Base-by-base conservation (phyloP, 2,888 invertebrate species). In the Gerris lacustris region DNA sequence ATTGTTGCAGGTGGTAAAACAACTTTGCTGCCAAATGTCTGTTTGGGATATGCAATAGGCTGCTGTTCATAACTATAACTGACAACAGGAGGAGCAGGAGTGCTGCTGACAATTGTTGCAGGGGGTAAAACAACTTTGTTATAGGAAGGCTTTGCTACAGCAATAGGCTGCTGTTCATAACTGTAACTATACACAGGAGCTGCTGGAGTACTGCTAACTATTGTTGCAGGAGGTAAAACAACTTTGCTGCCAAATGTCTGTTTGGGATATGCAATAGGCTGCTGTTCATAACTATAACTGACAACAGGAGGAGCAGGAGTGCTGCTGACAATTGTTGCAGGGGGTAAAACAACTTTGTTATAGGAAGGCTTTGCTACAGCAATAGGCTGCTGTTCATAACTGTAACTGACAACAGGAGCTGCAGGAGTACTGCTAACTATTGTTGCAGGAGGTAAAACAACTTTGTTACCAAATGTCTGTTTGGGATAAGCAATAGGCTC, bases 171-270 rank as follows among this genome's bases (percentile, higher is more conserved):
- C 6, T 45, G 44, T 68, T 69, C 55, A 44, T 77, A 76, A 44
- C 70, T 72, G 6, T 73, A 66, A n/a, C 69, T 47, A 9, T 45
- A 62, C 0, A 73, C 73, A 4, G 74, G 71, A 44, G 72, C 71
- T n/a, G n/a, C n/a, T 17, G 76, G 71, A 5, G 76, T 76, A 66
- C 69, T 73, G 17, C 68, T 66, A 70, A 73, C n/a, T 31, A 31
- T 31, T 31, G 31, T 31, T 31, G 31, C 31, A n/a, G 31, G 15
- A 9, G 73, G 70, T 47, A 47, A 68, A 31, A 69, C 68, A 45
- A 67, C 63, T 63, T 72, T 55, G 5, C 11, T 55, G 55, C 15
- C 55, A 15, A 11, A 55, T 11, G 55, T 55, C 15, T 55, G n/a
- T 64, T 64, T 64, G 44, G 44, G 67, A 17, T 43, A 45, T 66